phyloP scores from a whole-genome alignment of 2,113 vertebrate genomes.

The Ptilonorhynchus violaceus region DNA sequence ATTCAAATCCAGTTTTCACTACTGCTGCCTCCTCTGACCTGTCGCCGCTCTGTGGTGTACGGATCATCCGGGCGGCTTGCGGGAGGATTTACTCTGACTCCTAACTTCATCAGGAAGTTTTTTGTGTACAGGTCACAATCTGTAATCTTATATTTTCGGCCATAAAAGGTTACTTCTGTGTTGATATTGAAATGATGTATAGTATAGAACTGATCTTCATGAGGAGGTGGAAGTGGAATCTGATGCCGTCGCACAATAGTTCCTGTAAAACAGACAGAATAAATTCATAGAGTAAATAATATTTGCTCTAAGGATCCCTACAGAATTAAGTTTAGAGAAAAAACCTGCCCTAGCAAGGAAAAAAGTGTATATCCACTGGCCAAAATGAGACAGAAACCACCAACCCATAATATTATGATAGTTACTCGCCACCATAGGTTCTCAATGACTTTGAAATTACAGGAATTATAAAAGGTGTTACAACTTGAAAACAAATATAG shows the following conservation, averaged over 20 bases:
- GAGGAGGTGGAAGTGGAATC: slow-evolving; percentile 84
- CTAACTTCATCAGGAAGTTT: slow-evolving; percentile 85
- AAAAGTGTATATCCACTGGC: not conserved
- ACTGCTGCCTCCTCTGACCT: slow-evolving; percentile 69
- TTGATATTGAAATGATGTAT: slow-evolving; percentile 87
- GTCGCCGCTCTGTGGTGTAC: slow-evolving; percentile 70
- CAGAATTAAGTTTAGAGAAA: not conserved
- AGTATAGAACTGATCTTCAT: slow-evolving; percentile 85
- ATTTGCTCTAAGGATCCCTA: not conserved
- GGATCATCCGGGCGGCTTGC: slow-evolving; percentile 77
- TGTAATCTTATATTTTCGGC: slow-evolving; percentile 80
- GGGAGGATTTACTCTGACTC: slow-evolving; percentile 75
- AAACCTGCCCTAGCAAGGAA: not conserved
- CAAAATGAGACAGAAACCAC: not conserved
- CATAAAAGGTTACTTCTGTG: slow-evolving; percentile 81
- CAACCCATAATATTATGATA: not conserved
- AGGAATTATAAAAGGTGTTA: not conserved
- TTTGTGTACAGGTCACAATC: slow-evolving; percentile 87
- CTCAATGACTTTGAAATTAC: not conserved
- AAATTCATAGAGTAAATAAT: not conserved
- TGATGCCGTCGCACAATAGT: slow-evolving; percentile 83
- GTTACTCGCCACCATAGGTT: not conserved
- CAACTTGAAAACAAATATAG: not conserved
- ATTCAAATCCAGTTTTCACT: not conserved
- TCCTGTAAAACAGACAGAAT: slow-evolving; percentile 68